phyloP scores from a whole-genome alignment of 2,797 vertebrate species.

The Myotis daubentonii region DNA sequence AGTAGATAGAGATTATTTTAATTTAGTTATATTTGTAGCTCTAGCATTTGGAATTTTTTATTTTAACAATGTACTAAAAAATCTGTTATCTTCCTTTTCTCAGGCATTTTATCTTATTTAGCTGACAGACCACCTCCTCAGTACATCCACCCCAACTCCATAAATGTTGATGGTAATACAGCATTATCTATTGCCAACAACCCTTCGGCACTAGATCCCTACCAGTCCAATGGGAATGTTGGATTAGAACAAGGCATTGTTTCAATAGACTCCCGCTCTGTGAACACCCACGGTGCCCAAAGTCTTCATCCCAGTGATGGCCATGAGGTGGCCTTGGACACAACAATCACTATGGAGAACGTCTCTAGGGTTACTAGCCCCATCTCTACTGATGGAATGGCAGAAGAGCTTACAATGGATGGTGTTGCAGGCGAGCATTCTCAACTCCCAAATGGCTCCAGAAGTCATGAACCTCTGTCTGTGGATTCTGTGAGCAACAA shows the following conservation, averaged over 20 bases:
- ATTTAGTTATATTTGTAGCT: conserved; percentile 4
- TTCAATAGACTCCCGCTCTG: conserved; percentile 93
- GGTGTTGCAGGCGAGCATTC: conserved; percentile 91
- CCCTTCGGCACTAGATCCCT: conserved; percentile 93
- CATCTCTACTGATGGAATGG: conserved; percentile 94
- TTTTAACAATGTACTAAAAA: background rate
- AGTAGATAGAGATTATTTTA: conserved; percentile 12
- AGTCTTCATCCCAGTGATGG: conserved; percentile 92
- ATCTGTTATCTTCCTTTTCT: conserved; percentile 34
- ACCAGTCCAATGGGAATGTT: conserved; percentile 91
- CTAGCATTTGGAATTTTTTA: background rate
- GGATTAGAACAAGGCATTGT: conserved; percentile 95
- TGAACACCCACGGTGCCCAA: conserved; percentile 88
- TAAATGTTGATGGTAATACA: conserved; percentile 92
- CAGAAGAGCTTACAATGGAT: conserved; percentile 94
- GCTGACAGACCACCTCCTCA: conserved; percentile 98
- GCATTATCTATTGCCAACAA: conserved; percentile 92
- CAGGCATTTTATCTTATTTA: conserved; percentile 98
- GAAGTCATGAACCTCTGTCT: conserved; percentile 89
- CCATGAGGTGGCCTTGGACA: conserved; percentile 93
- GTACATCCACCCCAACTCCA: conserved; percentile 96
- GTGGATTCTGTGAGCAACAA: conserved; percentile 86
- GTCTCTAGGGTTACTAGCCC: conserved; percentile 97
- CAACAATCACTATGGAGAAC: conserved; percentile 90
- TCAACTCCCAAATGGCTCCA: conserved; percentile 89